Base-by-base conservation (phyloP, 2,113 vertebrate species). In the Phasianus colchicus region DNA sequence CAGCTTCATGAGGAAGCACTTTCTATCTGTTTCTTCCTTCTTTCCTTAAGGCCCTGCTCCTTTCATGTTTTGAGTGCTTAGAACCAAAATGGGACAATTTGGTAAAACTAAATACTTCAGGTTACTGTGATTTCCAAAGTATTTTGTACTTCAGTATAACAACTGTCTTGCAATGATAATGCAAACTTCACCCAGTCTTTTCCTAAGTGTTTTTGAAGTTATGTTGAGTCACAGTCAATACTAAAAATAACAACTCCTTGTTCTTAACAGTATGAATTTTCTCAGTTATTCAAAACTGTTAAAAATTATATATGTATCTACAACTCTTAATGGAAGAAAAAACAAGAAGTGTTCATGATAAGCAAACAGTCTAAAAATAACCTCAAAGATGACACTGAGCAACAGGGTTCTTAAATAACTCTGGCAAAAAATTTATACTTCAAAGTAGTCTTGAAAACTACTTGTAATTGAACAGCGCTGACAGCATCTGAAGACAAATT, bases 361-460 rank as follows among this genome's bases (percentile, higher is more conserved):
- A 89, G 72, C 45, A 86, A 89, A 83, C 9, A 58, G 64, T 63
- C 71, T 27, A 76, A 96, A 96, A 95, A 93, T 86, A 92, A 91
- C 60, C 82, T 86, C 38, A 88, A 54, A 77, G 85, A 92, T 89
- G 65, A 79, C 38, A 63, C 0, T 71, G 52, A 92, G 27, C 42
- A 87, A 78, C 9, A 42, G 25, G 13, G 22, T n/a, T n/a, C n/a
- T n/a, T n/a, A n/a, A n/a, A n/a, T n/a, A n/a, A n/a, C n/a, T n/a
- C n/a, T n/a, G n/a, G n/a, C n/a, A n/a, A n/a, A n/a, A n/a, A n/a
- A n/a, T n/a, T n/a, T n/a, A n/a, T n/a, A n/a, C 57, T 89, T 91
- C 64, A 85, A 92, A 95, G 79, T 36, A 89, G 25, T 25, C 55
- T 93, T 36, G 32, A 83, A 83, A 93, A 80, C 86, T 70, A 50